Base-by-base conservation (phyloP, 53 echinoderm and acorn worm species). In the Echinarachnius parma region DNA sequence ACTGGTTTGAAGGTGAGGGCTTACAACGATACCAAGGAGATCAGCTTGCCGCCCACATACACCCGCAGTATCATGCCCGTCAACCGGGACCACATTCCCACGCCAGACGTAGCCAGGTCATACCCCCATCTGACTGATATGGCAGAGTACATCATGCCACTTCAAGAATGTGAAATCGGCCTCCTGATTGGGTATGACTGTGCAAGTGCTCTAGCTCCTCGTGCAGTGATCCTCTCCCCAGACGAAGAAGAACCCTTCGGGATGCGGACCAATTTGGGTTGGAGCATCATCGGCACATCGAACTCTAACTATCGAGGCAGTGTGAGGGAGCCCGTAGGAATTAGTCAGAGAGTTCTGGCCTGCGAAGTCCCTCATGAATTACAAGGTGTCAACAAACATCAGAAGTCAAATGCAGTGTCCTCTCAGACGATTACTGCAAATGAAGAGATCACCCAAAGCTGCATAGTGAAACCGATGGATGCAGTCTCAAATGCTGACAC, bases 251-350 rank as follows among this genome's bases (percentile, higher is more conserved):
- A 42, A 13, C 86, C 86, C 1, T 86, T 46, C 75, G 81, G 79
- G 3, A 60, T 61, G 36, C 36, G 39, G 22, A 84, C 79, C 20
- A 64, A 63, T 27, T 67, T 86, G 18, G 86, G 86, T 21, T 85
- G 85, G 85, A 75, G 85, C 31, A 71, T 85, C 18, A 63, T 85
- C 3, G 80, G 85, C 20, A 55, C 77, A 48, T 21, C 37, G 34
- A 34, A 23, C 1, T 36, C 32, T 20, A 53, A 66, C 28, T 25
- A 80, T 10, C 64, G 31, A 14, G 82, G 69, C 75, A 14, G 58
- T 50, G 45, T 47, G 31, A 31, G 75, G 66, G 64, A 74, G 39
- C 46, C 15, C 27, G 57, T 72, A 13, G 75, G 85, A 11, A 14
- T 46, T 29, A 53, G 77, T 50, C 76, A 81, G 47, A 29, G 77